Percentiles rank a stretch among this genome's conserved stretches.
Evolutionary conservation across 2,797 vertebrate species (phyloP).

Genomic region (Scomberomorus guttatus): DNA sequence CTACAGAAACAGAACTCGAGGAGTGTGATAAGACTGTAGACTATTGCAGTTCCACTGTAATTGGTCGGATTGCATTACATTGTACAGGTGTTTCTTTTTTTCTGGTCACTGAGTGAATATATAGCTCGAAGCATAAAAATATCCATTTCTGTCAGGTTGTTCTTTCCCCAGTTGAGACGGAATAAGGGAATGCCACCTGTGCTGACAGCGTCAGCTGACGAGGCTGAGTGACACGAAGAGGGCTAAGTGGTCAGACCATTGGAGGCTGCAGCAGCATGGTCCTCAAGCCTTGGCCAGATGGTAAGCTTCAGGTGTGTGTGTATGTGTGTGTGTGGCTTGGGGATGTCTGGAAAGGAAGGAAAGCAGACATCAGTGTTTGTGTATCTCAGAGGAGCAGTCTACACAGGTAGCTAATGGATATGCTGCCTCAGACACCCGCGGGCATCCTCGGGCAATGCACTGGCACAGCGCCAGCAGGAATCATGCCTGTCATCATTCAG

Average conservation of each 20-base stretch:
- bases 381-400: constrained; percentile 72
- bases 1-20: too few relatives aligned
- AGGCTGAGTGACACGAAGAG: constrained; percentile 73
- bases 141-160: constrained; percentile 33
- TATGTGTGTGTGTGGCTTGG: constrained; percentile 29
- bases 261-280: constrained; percentile 55
- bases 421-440: constrained; percentile 74
- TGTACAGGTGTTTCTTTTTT: constrained; percentile 30
- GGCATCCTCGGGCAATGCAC: constrained; percentile 79
- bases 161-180: constrained; percentile 35
- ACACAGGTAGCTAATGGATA: constrained; percentile 81
- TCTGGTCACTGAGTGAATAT: constrained; percentile 22
- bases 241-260: constrained; percentile 72
- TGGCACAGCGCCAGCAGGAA: constrained; percentile 78
- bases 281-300: constrained; percentile 70
- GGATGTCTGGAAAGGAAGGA: constrained; percentile 60
- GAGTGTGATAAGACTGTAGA: neutral
- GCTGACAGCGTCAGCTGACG: constrained; percentile 69
- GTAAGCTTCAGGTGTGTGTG: constrained; percentile 71
- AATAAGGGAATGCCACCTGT: constrained; percentile 75
- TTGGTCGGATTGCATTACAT: constrained; percentile 32
- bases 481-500: constrained; percentile 77
- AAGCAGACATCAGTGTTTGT: constrained; percentile 69
- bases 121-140: constrained; percentile 44
- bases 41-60: constrained; percentile 28